These are phyloP conservation scores for Copidosoma aretas DNA, from an alignment of 2,888 invertebrate species.

Conservation along the genomic window DNA sequence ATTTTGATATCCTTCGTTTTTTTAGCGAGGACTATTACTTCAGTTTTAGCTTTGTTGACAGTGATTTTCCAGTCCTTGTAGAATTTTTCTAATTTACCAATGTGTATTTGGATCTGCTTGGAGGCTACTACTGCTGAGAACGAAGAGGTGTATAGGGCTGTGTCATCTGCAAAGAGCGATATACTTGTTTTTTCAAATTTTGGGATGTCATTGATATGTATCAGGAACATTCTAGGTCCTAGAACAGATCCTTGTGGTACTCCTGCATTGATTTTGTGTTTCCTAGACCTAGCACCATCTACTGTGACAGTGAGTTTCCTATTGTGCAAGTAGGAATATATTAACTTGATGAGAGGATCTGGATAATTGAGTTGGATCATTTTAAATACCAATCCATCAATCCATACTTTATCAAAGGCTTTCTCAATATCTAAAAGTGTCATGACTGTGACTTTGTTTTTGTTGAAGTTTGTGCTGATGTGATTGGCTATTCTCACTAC, in stretches of 20 bases:
- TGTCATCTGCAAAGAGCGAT: conserved; percentile 44
- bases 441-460: conserved; percentile 17
- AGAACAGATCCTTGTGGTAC: no score
- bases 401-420: conserved; percentile 22
- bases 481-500: neutral
- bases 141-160: conserved; percentile 39
- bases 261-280: conserved; percentile 43
- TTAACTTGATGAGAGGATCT: conserved; percentile 40
- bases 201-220: conserved; percentile 42
- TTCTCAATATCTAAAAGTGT: conserved; percentile 16
- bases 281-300: conserved; percentile 19
- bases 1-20: neutral
- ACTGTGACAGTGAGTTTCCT: conserved; percentile 44
- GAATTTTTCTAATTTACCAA: neutral
- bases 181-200: conserved; percentile 27
- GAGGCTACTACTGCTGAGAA: conserved; percentile 4
- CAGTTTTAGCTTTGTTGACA: conserved; percentile 16
- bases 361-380: conserved; percentile 42
- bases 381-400: conserved; percentile 7
- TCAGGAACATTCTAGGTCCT: conserved; percentile 37
- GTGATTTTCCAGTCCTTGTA: conserved; percentile 15
- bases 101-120: neutral
- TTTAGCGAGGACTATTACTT: conserved; percentile 9
- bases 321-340: conserved; percentile 44
- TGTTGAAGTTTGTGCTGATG: conserved; percentile 6